These are phyloP conservation scores for Pangasianodon gigas DNA, from an alignment of 2,113 vertebrate genomes.

Conservation along the genomic window DNA sequence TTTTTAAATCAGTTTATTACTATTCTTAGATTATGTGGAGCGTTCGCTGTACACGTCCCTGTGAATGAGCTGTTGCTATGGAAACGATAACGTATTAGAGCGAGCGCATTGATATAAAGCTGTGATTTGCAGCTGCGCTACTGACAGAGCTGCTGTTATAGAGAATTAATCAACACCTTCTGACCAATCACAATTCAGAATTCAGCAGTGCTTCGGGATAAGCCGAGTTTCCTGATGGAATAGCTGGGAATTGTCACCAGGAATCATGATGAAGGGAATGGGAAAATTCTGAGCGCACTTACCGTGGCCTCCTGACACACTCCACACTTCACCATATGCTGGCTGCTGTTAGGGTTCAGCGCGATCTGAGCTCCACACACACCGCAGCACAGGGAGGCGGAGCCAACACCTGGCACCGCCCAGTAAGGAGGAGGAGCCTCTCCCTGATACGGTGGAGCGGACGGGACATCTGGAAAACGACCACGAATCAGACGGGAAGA, in stretches of 20 bases:
- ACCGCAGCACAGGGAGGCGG: neutral
- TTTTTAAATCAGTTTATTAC: too few relatives aligned
- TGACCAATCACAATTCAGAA: neutral
- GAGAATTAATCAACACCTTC: neutral
- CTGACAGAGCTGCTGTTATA: neutral
- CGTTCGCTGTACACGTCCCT: too few relatives aligned
- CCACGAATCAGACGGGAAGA: neutral
- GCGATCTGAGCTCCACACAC: neutral
- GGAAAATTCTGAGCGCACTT: neutral
- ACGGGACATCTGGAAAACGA: neutral
- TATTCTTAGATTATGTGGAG: too few relatives aligned
- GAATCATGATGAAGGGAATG: neutral
- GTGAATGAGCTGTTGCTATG: too few relatives aligned
- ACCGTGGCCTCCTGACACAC: neutral
- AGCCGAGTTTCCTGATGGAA: neutral
- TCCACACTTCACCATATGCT: neutral
- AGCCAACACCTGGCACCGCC: neutral
- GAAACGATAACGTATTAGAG: too few relatives aligned
- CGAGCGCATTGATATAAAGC: too few relatives aligned
- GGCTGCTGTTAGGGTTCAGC: neutral
- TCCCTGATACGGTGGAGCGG: neutral
- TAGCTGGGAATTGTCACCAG: neutral
- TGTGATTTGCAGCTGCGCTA: neutral
- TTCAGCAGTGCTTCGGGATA: neutral
- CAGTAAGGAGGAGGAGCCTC: conserved; percentile 1